Conservation (phyloP, 30 jellyfish, hydroid and myxozoan species). For the Hydractinia echinata region DNA sequence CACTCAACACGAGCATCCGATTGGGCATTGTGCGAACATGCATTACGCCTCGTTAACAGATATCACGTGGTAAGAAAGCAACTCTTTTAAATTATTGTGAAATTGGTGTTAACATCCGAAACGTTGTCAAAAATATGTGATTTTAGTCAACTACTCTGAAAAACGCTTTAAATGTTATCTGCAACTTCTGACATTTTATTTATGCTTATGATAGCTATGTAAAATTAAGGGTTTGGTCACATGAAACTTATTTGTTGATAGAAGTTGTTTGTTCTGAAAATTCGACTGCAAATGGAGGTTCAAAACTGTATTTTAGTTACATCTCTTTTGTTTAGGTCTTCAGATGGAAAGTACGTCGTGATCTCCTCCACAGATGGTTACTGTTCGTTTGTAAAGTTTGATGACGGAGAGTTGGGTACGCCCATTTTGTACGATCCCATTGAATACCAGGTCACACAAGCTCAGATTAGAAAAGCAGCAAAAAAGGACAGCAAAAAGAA, state of each 20-base stretch:
- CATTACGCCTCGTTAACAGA: conserved; percentile 94
- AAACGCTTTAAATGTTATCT: too few relatives aligned
- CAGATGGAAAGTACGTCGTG: conserved; percentile 81
- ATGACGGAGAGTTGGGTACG: conserved; percentile 87
- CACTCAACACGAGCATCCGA: conserved; percentile 86
- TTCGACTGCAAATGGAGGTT: too few relatives aligned
- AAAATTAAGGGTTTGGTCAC: too few relatives aligned
- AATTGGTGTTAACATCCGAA: too few relatives aligned
- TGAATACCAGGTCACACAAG: conserved; percentile 56
- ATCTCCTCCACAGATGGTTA: conserved; percentile 92
- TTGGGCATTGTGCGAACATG: conserved; percentile 71
- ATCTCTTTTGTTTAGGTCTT: conserved; percentile 53
- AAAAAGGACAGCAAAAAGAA: conserved; percentile 38
- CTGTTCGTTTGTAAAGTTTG: conserved; percentile 73
- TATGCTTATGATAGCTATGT: too few relatives aligned
- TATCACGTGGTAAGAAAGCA: conserved; percentile 68
- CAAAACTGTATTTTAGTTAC: too few relatives aligned
- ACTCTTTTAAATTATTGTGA: too few relatives aligned
- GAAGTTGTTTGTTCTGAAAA: too few relatives aligned
- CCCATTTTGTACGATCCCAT: conserved; percentile 52
- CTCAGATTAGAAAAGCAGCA: conserved; percentile 46
- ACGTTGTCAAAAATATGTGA: too few relatives aligned
- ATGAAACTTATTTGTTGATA: too few relatives aligned
- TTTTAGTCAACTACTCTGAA: too few relatives aligned
- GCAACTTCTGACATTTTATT: too few relatives aligned